A percentile compares a stretch with the other conserved stretches of the same genome.
Evolutionary conservation across 2,797 vertebrate species (phyloP).

Genomic region (Sorex maritimensis): DNA sequence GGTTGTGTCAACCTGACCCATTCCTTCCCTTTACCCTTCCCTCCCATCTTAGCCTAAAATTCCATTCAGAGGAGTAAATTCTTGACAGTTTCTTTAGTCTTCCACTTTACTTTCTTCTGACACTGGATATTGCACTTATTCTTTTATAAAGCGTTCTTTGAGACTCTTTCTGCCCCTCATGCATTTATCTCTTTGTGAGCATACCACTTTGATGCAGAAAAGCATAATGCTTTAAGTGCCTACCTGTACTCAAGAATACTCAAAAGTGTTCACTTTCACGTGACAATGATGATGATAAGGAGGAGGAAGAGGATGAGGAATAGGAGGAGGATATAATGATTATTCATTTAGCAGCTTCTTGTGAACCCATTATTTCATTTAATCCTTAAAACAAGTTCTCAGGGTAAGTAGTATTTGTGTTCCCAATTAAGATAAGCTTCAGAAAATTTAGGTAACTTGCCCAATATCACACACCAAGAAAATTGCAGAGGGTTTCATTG

Average conservation of each 20-base stretch:
- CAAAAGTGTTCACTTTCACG: background rate
- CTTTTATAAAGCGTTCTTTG: constrained; percentile 51
- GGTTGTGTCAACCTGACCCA: constrained; percentile 6
- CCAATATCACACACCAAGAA: background rate
- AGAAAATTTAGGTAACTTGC: background rate
- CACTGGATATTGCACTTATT: constrained; percentile 28
- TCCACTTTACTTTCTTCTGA: constrained; percentile 56
- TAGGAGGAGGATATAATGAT: background rate
- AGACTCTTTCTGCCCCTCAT: constrained; percentile 23
- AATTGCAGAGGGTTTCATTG: background rate
- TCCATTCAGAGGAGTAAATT: constrained; percentile 50
- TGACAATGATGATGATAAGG: background rate
- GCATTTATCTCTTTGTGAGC: constrained; percentile 52
- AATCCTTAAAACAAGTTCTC: background rate
- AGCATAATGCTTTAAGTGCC: background rate
- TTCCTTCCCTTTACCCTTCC: background rate
- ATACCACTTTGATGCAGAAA: constrained; percentile 33
- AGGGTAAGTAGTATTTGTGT: background rate
- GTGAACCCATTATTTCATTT: background rate
- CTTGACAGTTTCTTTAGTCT: constrained; percentile 60
- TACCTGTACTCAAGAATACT: background rate
- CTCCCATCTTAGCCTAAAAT: background rate
- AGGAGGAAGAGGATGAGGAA: no score
- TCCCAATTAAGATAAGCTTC: background rate
- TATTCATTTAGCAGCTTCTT: background rate